Evolutionary conservation across 2,113 vertebrate species (phyloP).

Genomic region (Podarcis raffonei): DNA sequence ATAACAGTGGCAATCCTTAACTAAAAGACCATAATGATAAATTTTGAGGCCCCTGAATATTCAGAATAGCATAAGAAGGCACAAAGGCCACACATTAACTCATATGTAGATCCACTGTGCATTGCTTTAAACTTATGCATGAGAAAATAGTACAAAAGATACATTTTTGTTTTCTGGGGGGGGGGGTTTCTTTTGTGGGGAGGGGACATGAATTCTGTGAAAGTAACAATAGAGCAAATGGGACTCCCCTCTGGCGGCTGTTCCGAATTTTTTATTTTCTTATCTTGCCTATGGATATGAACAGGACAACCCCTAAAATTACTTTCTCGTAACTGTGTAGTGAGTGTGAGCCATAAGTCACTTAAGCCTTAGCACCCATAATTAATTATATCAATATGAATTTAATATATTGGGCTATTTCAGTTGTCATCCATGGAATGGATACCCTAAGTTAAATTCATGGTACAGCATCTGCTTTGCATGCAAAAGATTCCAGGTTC

Average conservation of each 20-base stretch:
- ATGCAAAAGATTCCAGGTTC: too few relatives aligned
- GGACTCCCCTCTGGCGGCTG: slow-evolving; percentile 15
- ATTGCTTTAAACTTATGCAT: slow-evolving; percentile 37
- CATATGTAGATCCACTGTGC: background rate
- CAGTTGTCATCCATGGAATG: background rate
- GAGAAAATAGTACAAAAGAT: slow-evolving; percentile 5
- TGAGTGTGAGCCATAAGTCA: background rate
- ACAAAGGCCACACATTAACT: slow-evolving; percentile 47
- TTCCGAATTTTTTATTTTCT: slow-evolving; percentile 52
- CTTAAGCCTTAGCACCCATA: background rate
- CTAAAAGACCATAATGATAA: slow-evolving; percentile 35
- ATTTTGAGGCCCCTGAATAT: slow-evolving; percentile 30
- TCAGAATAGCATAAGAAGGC: slow-evolving; percentile 33
- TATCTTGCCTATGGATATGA: slow-evolving; percentile 41
- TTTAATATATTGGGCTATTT: background rate
- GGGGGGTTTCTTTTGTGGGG: background rate
- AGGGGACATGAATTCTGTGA: slow-evolving; percentile 19
- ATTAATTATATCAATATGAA: too few relatives aligned
- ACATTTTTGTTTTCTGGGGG: slow-evolving; percentile 1
- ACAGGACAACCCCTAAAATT: slow-evolving; percentile 18
- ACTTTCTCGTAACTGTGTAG: slow-evolving; percentile 40
- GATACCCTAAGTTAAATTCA: background rate
- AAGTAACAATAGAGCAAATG: slow-evolving; percentile 29
- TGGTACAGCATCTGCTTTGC: too few relatives aligned
- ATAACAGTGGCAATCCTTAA: slow-evolving; percentile 44